A percentile compares a stretch with the other conserved stretches of the same genome.
Conservation (phyloP, 2,888 invertebrate species). For the Dryobota labecula region DNA sequence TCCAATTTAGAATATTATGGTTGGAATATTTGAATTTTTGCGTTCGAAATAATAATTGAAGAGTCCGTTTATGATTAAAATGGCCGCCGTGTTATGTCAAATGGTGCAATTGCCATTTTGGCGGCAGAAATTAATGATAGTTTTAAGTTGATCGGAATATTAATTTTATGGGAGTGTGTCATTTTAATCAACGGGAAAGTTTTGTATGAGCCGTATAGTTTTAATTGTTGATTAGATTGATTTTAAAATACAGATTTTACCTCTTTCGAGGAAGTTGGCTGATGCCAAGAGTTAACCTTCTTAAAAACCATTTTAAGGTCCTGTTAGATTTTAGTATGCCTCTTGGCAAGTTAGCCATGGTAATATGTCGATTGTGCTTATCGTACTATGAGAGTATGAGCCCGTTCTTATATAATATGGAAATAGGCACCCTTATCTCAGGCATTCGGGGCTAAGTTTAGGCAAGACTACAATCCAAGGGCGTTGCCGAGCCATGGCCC, state of each 20-base stretch:
- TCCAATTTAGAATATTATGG: constrained; percentile 66
- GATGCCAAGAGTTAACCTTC: background rate
- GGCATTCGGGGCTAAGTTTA: no score
- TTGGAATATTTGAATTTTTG: constrained; percentile 61
- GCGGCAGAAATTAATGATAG: constrained; percentile 8
- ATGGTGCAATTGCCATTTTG: constrained; percentile 23
- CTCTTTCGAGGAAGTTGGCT: background rate
- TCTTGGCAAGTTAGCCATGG: background rate
- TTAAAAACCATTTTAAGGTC: background rate
- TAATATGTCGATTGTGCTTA: background rate
- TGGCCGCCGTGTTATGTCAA: constrained; percentile 35
- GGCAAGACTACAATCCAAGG: no score
- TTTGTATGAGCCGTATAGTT: background rate
- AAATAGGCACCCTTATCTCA: no score
- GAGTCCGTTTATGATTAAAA: constrained; percentile 21
- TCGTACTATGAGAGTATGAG: background rate
- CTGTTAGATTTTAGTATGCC: background rate
- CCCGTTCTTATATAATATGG: background rate
- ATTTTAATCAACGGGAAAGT: constrained; percentile 21
- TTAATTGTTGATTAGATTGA: background rate
- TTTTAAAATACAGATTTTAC: constrained; percentile 3
- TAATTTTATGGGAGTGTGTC: background rate
- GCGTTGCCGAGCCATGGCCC: no score
- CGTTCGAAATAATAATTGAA: constrained; percentile 55
- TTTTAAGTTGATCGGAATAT: background rate